A percentile compares a stretch with the other conserved stretches of the same genome.
Conservation (phyloP, 2,888 invertebrate species). For the Urechis unicinctus region DNA sequence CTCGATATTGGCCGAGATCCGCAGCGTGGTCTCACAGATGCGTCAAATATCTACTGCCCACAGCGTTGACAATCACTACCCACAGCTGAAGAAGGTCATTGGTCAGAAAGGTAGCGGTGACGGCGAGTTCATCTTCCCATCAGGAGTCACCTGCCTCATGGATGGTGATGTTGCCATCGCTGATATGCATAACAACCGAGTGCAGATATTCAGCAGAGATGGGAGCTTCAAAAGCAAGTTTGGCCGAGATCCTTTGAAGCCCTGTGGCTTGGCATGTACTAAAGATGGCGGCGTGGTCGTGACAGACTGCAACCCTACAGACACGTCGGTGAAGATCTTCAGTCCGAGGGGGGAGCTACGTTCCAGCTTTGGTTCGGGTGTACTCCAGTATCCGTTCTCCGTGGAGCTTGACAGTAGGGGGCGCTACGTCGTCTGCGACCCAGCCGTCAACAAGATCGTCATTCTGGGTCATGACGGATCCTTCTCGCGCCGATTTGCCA, state of each 20-base stretch:
- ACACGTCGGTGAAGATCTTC: slow-evolving; percentile 10
- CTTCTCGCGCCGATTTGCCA: slow-evolving; percentile 3
- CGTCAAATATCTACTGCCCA: background rate
- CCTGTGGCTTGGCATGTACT: slow-evolving; percentile 9
- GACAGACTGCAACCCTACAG: slow-evolving; percentile 6
- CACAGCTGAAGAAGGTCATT: slow-evolving; percentile 1
- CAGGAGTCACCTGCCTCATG: slow-evolving; percentile 4
- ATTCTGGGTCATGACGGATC: slow-evolving; percentile 2
- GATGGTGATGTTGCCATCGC: slow-evolving; percentile 10
- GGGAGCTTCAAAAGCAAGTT: slow-evolving; percentile 6
- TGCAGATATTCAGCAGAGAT: slow-evolving; percentile 11
- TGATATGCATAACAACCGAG: slow-evolving; percentile 12
- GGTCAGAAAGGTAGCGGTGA: slow-evolving; percentile 6
- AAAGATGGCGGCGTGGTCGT: slow-evolving; percentile 12
- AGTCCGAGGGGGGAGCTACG: slow-evolving; percentile 2
- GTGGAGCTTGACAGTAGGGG: slow-evolving; percentile 8
- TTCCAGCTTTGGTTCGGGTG: slow-evolving; percentile 2
- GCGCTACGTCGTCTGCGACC: slow-evolving; percentile 9
- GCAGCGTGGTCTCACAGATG: slow-evolving; percentile 11
- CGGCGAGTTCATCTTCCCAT: slow-evolving; percentile 14
- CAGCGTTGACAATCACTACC: background rate
- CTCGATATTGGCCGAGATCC: slow-evolving; percentile 10
- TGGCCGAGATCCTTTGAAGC: slow-evolving; percentile 8
- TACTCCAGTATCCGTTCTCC: slow-evolving; percentile 12
- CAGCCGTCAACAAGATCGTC: slow-evolving; percentile 7